Evolutionary conservation across 2,797 vertebrate genomes (phyloP), one percentile per base, ranked within the genome.

Genomic region (Semotilus atromaculatus): DNA sequence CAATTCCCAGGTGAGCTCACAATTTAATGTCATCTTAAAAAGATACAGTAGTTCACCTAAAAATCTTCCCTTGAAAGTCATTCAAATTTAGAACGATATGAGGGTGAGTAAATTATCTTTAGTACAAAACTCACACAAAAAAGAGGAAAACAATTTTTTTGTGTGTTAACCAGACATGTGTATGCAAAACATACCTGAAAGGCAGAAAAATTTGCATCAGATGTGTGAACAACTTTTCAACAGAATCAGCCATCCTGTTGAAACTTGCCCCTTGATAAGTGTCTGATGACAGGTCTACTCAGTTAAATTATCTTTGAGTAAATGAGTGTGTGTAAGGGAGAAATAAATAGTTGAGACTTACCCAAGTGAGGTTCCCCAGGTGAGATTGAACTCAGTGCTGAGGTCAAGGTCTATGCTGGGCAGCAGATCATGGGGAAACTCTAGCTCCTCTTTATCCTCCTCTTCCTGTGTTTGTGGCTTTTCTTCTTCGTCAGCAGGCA

Each of bases 321-420:
- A 80, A 45, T 29, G n/a, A 45, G 10, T 29, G 51, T 31, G 23
- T 64, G n/a, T 71, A 21, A 83, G n/a, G 71, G 23, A 48, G 40
- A 45, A 45, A 58, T 26, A 82, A 71, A 51, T 53, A 18, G 6
- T 48, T 55, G n/a, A 75, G 34, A 21, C 93, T 87, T 90, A 96
- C 95, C 95, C 91, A 51, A 96, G 89, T 1, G 95, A 93, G 5
- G 92, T 90, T 91, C 93, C 93, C 95, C 95, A 96, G 68, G 88
- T 88, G 91, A 95, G 93, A 91, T 93, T 93, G 75, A 96, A 80
- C 90, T 96, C 95, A 36, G 93, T 93, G 92, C 94, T 94, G 85
- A 96, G 95, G 93, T 96, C 95, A 81, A 96, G 95, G 92, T 96
- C 95, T 82, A 94, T 92, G 90, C 90, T 95, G 86, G 95, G 95